Evolutionary conservation across 2,888 invertebrate species (phyloP), one percentile per base, ranked within the genome.

Genomic region (Aphidius colemani): DNA sequence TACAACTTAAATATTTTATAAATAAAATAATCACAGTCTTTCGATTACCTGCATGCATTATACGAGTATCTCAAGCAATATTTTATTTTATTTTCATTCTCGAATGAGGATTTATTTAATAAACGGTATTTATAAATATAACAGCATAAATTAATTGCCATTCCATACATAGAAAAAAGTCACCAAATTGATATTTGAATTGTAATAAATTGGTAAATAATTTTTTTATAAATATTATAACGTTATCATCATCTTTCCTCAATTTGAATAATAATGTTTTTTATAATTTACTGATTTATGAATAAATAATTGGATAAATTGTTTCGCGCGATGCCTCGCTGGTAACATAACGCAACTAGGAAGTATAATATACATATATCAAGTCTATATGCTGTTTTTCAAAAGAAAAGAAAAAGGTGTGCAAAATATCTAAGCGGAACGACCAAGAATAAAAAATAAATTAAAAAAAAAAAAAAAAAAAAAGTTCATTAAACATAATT

Each of bases 11-110:
- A n/a, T n/a, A n/a, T n/a, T n/a, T n/a, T 56, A 30, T 30, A 30
- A 30, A 30, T 30, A 30, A 30, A 3, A 30, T 30, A 18, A 18
- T 18, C 13, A 18, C 13, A 18, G 13, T 18, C 2, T 30, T 30
- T 30, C 9, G n/a, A 40, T 61, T 61, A 55, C 55, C 55, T n/a
- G n/a, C n/a, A 41, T 18, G 39, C 40, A 65, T 65, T 65, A 65
- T 61, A 41, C 41, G 65, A 65, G 53, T 58, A 61, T 18, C 13
- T 18, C 13, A 1, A 18, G 13, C 13, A 2, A 18, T 18, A 18
- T 18, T 18, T 18, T 18, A 2, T 61, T 57, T 61, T 51, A 30
- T 59, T 41, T 50, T 50, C 1, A 18, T 18, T 13, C 39, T 30
- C 53, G 40, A 10, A 44, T 44, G n/a, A n/a, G 41, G 39, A 30